Percentiles rank a stretch among this genome's conserved stretches.
These are phyloP conservation scores for Pseudochromis fuscus DNA, from an alignment of 2,797 vertebrate species.

Conservation along the genomic window DNA sequence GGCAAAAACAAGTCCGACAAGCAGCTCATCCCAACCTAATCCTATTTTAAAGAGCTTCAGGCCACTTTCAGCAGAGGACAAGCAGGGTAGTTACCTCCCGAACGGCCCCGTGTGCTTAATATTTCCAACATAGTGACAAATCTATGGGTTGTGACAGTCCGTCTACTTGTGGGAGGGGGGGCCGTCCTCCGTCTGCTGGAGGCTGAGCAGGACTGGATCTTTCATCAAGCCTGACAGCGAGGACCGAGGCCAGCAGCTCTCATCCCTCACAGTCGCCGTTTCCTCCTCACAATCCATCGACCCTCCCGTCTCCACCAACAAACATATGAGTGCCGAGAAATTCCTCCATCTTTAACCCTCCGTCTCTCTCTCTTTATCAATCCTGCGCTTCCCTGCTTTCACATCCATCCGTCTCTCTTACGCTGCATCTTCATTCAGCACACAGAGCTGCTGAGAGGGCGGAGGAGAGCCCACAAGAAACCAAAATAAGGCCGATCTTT, in stretches of 20 bases:
- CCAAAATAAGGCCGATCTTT: too few relatives aligned
- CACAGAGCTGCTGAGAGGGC: not conserved
- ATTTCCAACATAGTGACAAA: conserved; percentile 55
- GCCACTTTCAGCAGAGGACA: conserved; percentile 11
- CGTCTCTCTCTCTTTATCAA: conserved; percentile 35
- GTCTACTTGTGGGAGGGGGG: conserved; percentile 35
- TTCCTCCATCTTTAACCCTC: conserved; percentile 42
- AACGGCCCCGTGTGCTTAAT: conserved; percentile 32
- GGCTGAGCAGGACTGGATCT: conserved; percentile 18
- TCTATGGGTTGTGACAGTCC: conserved; percentile 61
- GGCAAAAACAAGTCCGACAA: conserved; percentile 7
- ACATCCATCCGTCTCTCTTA: not conserved
- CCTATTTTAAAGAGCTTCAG: conserved; percentile 20
- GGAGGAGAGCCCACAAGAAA: not conserved
- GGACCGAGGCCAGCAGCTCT: conserved; percentile 20
- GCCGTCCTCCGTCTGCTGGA: conserved; percentile 17
- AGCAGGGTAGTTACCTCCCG: conserved; percentile 30
- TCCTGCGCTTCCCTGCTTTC: conserved; percentile 1
- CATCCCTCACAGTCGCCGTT: conserved; percentile 42
- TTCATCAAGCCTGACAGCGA: conserved; percentile 52
- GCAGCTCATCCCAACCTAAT: conserved; percentile 18
- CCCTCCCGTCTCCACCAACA: conserved; percentile 11
- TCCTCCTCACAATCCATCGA: conserved; percentile 34
- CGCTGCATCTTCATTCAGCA: not conserved
- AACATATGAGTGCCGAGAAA: conserved; percentile 9